These are phyloP conservation scores for Pelvicachromis taeniatus DNA, from an alignment of 2,113 vertebrate genomes.

Conservation along the genomic window DNA sequence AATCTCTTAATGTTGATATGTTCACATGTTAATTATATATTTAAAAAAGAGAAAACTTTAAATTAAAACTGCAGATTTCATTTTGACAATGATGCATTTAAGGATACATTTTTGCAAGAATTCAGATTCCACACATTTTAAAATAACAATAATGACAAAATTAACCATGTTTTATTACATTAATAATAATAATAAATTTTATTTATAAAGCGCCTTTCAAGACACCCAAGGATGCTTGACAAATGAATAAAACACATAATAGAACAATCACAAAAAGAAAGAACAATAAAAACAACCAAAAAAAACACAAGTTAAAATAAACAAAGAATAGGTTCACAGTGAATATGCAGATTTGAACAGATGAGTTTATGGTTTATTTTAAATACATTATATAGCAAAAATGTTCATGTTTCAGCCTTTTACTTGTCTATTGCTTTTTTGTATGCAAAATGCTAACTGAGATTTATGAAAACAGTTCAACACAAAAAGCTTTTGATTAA, in stretches of 20 bases:
- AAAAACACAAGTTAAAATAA: too few relatives aligned
- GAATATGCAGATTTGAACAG: too few relatives aligned
- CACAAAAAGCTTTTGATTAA: neutral
- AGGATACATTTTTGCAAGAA: neutral
- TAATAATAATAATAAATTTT: too few relatives aligned
- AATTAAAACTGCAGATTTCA: neutral
- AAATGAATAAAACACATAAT: too few relatives aligned
- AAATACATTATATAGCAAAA: neutral
- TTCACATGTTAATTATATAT: neutral
- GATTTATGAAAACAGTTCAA: neutral
- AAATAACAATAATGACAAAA: neutral
- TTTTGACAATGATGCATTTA: neutral
- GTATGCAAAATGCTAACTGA: neutral
- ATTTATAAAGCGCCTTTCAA: too few relatives aligned
- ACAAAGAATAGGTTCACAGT: too few relatives aligned
- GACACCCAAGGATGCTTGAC: too few relatives aligned
- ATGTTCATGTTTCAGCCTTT: neutral
- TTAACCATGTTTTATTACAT: neutral
- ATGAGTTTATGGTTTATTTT: too few relatives aligned
- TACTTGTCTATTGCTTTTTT: neutral
- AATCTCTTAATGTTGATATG: neutral
- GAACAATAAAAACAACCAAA: too few relatives aligned
- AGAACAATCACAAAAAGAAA: too few relatives aligned
- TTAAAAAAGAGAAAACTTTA: rapidly evolving
- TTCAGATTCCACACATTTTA: neutral